Evolutionary conservation across 2,113 vertebrate species (phyloP).

Genomic region (Excalfactoria chinensis): DNA sequence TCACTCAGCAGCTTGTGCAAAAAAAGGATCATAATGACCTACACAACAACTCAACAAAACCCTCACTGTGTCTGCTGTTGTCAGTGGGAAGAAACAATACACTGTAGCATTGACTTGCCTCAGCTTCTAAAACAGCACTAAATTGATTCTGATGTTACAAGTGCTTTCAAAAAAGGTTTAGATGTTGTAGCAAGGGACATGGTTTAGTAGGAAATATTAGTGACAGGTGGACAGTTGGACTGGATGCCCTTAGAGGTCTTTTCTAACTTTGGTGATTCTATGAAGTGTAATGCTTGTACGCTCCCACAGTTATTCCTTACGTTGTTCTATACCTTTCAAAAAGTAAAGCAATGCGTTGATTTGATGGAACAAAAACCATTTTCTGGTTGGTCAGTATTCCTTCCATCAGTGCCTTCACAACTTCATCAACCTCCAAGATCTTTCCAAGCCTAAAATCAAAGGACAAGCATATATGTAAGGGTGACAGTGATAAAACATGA

Average conservation of each 20-base stretch:
- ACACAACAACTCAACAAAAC: background rate
- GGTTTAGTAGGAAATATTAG: no score
- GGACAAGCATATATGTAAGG: background rate
- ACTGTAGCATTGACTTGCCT: no score
- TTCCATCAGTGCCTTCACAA: slow-evolving; percentile 12
- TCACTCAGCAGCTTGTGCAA: background rate
- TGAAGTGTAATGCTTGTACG: no score
- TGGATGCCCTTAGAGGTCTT: no score
- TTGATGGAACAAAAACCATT: background rate
- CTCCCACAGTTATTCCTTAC: background rate
- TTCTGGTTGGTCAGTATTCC: background rate
- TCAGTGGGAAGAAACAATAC: background rate
- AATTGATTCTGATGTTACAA: background rate
- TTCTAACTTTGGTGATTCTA: no score
- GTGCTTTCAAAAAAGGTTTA: background rate
- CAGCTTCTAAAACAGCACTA: background rate
- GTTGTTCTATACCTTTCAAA: background rate
- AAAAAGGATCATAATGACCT: background rate
- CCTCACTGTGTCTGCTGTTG: background rate
- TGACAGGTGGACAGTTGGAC: no score
- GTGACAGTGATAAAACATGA: background rate
- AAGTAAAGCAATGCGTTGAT: background rate
- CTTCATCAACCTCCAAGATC: slow-evolving; percentile 70
- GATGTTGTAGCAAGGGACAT: no score
- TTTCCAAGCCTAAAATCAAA: slow-evolving; percentile 68